Conservation (phyloP, 2,113 vertebrate species). For the Ia io region DNA sequence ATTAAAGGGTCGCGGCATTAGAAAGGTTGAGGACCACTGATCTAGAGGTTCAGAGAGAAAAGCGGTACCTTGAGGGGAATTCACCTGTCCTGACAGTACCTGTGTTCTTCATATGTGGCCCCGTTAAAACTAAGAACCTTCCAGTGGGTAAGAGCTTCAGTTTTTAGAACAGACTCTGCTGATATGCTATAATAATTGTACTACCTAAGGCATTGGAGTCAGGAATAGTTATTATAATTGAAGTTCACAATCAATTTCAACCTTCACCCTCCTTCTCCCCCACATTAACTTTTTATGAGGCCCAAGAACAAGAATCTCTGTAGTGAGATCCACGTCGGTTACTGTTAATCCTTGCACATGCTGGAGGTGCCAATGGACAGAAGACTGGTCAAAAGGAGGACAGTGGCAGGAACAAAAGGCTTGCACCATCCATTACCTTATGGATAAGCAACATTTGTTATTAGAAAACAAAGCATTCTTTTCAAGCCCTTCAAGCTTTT, state of each 20-base stretch:
- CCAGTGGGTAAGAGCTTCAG: not conserved
- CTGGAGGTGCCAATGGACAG: not conserved
- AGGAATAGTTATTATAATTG: not conserved
- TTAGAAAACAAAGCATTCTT: slow-evolving; percentile 44
- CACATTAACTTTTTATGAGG: not conserved
- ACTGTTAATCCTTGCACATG: not conserved
- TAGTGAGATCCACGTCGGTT: not conserved
- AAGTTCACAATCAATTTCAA: not conserved
- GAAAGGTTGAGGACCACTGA: too few species aligned
- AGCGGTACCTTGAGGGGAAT: not conserved
- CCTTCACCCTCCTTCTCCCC: not conserved
- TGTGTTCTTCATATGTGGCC: not conserved
- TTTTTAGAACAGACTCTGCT: not conserved
- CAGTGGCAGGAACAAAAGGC: not conserved
- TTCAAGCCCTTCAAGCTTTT: not conserved
- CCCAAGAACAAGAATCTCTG: not conserved
- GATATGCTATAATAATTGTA: not conserved
- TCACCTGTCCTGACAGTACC: not conserved
- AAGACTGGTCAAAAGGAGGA: not conserved
- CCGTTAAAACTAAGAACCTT: not conserved
- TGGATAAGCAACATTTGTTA: not conserved
- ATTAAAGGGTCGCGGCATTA: too few species aligned
- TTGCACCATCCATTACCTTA: not conserved
- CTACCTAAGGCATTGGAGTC: not conserved
- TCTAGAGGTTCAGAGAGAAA: not conserved